Conservation (phyloP, 2,113 vertebrate species). For the Oncorhynchus kisutch region DNA sequence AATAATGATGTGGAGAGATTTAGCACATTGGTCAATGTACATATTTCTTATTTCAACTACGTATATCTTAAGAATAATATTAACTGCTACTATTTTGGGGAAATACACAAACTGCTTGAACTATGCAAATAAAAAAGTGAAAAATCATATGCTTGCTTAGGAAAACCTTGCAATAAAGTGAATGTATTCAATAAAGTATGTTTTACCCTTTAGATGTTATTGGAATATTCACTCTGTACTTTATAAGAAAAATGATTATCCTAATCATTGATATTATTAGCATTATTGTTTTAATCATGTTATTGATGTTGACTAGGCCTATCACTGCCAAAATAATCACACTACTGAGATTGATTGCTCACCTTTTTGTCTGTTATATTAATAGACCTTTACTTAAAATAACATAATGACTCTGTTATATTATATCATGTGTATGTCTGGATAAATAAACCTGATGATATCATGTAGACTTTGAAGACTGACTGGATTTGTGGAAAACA, state of each 20-base stretch:
- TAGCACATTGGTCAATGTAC: constrained; percentile 56
- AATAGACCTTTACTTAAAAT: constrained; percentile 1
- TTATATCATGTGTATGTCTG: constrained; percentile 36
- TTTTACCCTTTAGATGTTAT: constrained; percentile 53
- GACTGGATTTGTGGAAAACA: constrained; percentile 12
- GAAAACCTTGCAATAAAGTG: constrained; percentile 74
- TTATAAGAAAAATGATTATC: constrained; percentile 38
- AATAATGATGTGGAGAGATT: constrained; percentile 40
- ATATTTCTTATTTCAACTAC: constrained; percentile 60
- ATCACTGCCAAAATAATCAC: constrained; percentile 55
- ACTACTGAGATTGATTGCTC: constrained; percentile 26
- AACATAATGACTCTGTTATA: no score
- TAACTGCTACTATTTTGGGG: constrained; percentile 55
- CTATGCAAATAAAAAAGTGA: constrained; percentile 71
- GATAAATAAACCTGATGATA: constrained; percentile 44
- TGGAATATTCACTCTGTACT: constrained; percentile 39
- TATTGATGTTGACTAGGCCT: constrained; percentile 20
- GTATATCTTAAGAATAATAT: constrained; percentile 50
- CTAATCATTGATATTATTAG: constrained; percentile 19
- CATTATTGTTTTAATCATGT: constrained; percentile 35
- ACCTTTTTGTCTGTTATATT: constrained; percentile 10
- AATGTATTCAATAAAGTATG: constrained; percentile 64
- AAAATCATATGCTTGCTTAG: constrained; percentile 69
- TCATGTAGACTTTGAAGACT: not conserved
- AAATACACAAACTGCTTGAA: constrained; percentile 62